Evolutionary conservation across 1,140 invertebrate genomes (phyloP).

Genomic region (Eueides isabella): DNA sequence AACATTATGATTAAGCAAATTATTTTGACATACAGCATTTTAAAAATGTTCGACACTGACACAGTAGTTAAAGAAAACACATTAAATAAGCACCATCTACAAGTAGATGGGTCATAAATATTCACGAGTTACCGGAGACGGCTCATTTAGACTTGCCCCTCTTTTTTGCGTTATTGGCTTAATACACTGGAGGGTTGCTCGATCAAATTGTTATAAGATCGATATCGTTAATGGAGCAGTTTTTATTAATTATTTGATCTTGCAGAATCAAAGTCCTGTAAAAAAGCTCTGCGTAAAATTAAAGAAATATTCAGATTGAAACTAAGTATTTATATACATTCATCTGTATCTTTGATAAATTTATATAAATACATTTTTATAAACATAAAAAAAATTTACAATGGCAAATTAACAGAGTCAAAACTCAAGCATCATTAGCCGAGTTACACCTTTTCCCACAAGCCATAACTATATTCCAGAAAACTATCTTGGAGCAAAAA

Average conservation of each 20-base stretch:
- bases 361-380: no score
- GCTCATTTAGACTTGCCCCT: constrained; percentile 75
- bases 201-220: constrained; percentile 70
- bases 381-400: no score
- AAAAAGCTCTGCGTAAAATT: not conserved
- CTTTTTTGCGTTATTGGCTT: constrained; percentile 77
- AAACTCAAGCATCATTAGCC: no score
- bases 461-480: no score
- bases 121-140: constrained; percentile 75
- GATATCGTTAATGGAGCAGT: constrained; percentile 71
- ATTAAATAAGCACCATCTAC: constrained; percentile 61
- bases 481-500: no score
- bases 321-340: no score
- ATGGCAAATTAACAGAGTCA: no score
- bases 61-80: constrained; percentile 44
- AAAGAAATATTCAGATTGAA: no score
- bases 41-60: constrained; percentile 29
- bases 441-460: no score
- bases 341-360: no score
- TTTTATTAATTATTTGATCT: constrained; percentile 67
- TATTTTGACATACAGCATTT: not conserved
- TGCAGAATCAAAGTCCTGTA: constrained; percentile 2
- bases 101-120: constrained; percentile 71
- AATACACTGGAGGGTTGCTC: constrained; percentile 72
- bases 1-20: no score